These are phyloP conservation scores for Okamejei kenojei DNA, from an alignment of 2,797 vertebrate genomes.

Conservation along the genomic window DNA sequence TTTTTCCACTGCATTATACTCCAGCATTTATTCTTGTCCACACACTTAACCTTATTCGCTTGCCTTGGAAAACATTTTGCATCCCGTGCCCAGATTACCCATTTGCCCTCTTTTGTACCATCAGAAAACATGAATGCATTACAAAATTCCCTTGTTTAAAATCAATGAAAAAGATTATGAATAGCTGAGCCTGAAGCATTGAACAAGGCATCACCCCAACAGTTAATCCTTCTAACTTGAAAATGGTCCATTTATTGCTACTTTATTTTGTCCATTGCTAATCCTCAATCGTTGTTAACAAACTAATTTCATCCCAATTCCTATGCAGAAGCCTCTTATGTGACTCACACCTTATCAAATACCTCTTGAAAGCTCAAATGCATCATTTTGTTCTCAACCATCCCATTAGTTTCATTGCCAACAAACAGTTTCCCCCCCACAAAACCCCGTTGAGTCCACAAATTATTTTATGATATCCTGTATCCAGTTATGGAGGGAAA, in stretches of 20 bases:
- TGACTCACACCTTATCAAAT: background rate
- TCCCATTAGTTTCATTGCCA: background rate
- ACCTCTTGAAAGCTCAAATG: background rate
- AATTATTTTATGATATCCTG: background rate
- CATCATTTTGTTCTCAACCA: background rate
- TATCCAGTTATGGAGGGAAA: no score
- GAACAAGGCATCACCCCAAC: background rate
- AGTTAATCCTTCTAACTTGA: background rate
- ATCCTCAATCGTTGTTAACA: background rate
- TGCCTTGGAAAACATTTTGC: background rate
- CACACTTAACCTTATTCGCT: background rate
- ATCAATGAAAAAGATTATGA: background rate
- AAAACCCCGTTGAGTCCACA: background rate
- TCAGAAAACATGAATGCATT: background rate
- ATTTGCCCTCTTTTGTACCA: background rate
- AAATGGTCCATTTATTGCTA: background rate
- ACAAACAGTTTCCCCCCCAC: background rate
- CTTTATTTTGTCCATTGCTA: background rate
- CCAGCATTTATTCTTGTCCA: background rate
- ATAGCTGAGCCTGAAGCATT: background rate
- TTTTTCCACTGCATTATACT: background rate
- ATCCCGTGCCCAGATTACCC: background rate
- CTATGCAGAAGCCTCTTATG: background rate
- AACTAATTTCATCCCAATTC: background rate
- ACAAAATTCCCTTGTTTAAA: background rate